phyloP scores from a whole-genome alignment of 2,113 vertebrate genomes.

The Macaca fascicularis region T2T-MFA8v1.1 NC_088377.1:104549501-104550000 shows the following conservation, averaged over 20 bases:
- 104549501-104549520: slow-evolving; percentile 52
- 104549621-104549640: not conserved
- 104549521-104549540: not conserved
- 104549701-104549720: not conserved
- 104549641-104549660: not conserved
- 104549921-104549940: not conserved
- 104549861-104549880: not conserved
- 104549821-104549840: not conserved
- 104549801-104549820: not conserved
- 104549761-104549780: not conserved
- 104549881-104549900: not conserved
- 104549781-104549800: not conserved
- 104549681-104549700: not conserved
- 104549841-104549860: not conserved
- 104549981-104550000: not conserved
- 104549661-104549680: not conserved
- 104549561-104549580: not conserved
- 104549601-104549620: not conserved
- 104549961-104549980: not conserved
- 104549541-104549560: slow-evolving; percentile 11
- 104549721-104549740: not conserved
- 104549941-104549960: not conserved
- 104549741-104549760: not conserved
- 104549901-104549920: not conserved
- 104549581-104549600: slow-evolving; percentile 30